Evolutionary conservation across 2,113 vertebrate genomes (phyloP).

Genomic region (Leptocoma aspasia): DNA sequence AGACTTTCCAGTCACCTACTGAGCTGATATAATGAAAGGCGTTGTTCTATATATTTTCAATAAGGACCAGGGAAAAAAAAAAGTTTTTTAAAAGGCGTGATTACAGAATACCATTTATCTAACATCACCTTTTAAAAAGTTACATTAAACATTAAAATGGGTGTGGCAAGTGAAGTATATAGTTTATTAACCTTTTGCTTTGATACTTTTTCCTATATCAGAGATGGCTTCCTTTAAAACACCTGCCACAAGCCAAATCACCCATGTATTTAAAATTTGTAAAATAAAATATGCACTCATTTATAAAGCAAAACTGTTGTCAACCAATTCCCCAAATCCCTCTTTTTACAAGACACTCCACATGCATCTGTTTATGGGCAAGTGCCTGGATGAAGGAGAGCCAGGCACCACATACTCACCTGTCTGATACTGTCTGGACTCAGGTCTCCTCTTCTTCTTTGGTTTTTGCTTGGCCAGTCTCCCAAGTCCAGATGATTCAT

Average conservation of each 20-base stretch:
- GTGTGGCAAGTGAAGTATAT: background rate
- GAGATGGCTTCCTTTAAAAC: background rate
- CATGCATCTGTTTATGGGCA: background rate
- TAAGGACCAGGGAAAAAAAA: background rate
- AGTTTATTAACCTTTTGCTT: background rate
- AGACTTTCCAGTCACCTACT: background rate
- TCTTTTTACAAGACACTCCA: background rate
- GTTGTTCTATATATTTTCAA: background rate
- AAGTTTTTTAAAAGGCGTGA: background rate
- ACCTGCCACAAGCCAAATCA: background rate
- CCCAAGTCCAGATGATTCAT: conserved; percentile 88
- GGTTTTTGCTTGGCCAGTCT: conserved; percentile 88
- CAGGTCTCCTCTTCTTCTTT: conserved; percentile 90
- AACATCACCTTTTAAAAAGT: background rate
- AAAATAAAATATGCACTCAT: background rate
- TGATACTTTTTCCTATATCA: background rate
- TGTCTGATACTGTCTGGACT: conserved; percentile 96
- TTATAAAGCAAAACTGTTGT: background rate
- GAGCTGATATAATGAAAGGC: background rate
- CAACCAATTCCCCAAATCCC: background rate
- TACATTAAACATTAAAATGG: background rate
- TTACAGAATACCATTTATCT: background rate
- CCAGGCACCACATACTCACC: conserved; percentile 71
- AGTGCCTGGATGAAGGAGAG: rapidly evolving
- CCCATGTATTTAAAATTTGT: background rate